These are phyloP conservation scores for Brachypteracias leptosomus DNA, from an alignment of 2,113 vertebrate genomes.

Conservation along the genomic window DNA sequence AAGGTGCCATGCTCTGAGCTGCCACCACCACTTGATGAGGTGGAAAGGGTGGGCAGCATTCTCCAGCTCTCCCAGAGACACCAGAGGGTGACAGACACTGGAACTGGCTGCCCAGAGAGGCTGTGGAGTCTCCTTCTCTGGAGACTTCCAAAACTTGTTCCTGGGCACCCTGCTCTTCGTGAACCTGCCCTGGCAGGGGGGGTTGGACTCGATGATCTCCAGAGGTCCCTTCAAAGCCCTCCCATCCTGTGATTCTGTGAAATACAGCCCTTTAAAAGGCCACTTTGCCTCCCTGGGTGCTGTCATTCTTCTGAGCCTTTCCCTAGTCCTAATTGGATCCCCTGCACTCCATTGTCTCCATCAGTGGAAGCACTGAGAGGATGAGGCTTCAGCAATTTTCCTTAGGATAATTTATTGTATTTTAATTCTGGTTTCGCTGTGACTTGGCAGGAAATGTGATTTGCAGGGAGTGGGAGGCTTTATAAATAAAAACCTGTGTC, in stretches of 20 bases:
- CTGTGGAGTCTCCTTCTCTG: no score
- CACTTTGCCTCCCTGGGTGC: background rate
- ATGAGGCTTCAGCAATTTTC: background rate
- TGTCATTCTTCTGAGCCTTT: background rate
- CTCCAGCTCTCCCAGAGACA: no score
- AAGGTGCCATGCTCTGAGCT: fast-evolving
- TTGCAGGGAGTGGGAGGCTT: slow-evolving; percentile 1
- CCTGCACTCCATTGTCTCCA: background rate
- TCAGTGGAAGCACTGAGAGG: background rate
- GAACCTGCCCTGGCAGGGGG: no score
- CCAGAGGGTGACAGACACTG: no score
- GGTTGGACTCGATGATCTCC: no score
- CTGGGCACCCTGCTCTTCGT: no score
- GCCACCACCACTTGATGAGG: no score
- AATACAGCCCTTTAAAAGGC: background rate
- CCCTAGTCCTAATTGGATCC: background rate
- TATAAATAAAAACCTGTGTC: background rate
- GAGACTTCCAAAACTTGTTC: no score
- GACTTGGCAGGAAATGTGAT: background rate
- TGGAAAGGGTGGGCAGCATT: no score
- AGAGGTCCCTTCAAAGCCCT: no score
- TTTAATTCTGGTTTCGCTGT: slow-evolving; percentile 17
- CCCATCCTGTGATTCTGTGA: no score
- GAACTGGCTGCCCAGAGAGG: background rate
- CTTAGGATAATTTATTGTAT: background rate